Percentiles rank a stretch among this genome's conserved stretches.
Conservation (phyloP, 2,888 invertebrate species). For the Drosophila colorata region DNA sequence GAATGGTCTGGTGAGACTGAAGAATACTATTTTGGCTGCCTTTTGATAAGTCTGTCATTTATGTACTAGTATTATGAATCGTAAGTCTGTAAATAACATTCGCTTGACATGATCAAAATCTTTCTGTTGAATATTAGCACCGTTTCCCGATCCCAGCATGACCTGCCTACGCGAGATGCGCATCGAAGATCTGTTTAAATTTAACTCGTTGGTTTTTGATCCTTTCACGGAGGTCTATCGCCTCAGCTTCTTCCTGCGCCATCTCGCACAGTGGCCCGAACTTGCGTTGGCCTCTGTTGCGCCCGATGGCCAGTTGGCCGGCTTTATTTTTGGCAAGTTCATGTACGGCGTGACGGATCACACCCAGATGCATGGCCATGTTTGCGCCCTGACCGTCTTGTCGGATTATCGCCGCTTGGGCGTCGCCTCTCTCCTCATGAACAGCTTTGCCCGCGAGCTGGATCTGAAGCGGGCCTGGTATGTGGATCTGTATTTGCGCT, state of each 20-base stretch:
- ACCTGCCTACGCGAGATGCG: conserved; percentile 49
- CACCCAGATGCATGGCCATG: conserved; percentile 45
- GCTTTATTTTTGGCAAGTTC: conserved; percentile 64
- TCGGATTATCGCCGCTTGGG: conserved; percentile 57
- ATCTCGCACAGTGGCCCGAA: conserved; percentile 54
- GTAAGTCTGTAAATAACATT: conserved; percentile 3
- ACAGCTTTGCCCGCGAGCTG: conserved; percentile 25
- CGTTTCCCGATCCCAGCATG: conserved; percentile 30
- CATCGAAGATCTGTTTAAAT: conserved; percentile 65
- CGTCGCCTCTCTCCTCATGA: conserved; percentile 60
- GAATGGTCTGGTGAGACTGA: background rate
- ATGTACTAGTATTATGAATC: background rate
- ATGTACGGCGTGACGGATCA: background rate
- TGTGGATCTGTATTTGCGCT: conserved; percentile 52
- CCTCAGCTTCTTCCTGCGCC: conserved; percentile 53
- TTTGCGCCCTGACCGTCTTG: conserved; percentile 51
- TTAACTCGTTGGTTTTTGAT: conserved; percentile 64
- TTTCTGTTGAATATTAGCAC: conserved; percentile 4
- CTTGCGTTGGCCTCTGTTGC: conserved; percentile 49
- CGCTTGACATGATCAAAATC: conserved; percentile 32
- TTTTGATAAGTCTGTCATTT: conserved; percentile 5
- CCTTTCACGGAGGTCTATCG: conserved; percentile 57
- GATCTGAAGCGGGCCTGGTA: conserved; percentile 37
- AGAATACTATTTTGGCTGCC: background rate
- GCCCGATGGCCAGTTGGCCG: conserved; percentile 32